A percentile compares a stretch with the other conserved stretches of the same genome.
Evolutionary conservation across 1,140 invertebrate species (phyloP).

Genomic region (Bombus balteatus): DNA sequence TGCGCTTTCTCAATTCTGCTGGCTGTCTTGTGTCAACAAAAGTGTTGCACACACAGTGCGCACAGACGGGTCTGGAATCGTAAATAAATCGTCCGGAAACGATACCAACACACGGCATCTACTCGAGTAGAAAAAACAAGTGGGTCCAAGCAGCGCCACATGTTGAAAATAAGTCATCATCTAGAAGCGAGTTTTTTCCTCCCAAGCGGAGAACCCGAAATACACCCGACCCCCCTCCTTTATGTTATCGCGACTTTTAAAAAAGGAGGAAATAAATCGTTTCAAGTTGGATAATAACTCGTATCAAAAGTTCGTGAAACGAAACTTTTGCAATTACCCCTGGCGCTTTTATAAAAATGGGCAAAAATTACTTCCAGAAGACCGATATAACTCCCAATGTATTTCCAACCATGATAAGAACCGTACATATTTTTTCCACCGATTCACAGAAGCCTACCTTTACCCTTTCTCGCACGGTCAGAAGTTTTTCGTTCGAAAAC

Average conservation of each 20-base stretch:
- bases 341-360: constrained; percentile 41
- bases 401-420: constrained; percentile 18
- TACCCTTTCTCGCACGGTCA: neutral
- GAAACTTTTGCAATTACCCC: constrained; percentile 51
- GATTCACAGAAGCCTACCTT: neutral
- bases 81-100: constrained; percentile 67
- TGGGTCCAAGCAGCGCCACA: constrained; percentile 27
- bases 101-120: constrained; percentile 10
- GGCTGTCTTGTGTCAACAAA: constrained; percentile 8
- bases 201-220: constrained; percentile 6
- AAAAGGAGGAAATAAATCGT: constrained; percentile 33
- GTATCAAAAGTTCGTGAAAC: constrained; percentile 45
- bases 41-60: constrained; percentile 47
- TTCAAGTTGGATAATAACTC: constrained; percentile 48
- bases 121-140: constrained; percentile 28
- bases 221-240: constrained; percentile 26
- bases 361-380: constrained; percentile 25
- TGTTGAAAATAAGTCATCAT: constrained; percentile 51
- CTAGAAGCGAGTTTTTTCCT: constrained; percentile 4
- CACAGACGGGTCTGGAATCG: constrained; percentile 72
- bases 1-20: constrained; percentile 19
- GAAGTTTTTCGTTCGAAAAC: neutral
- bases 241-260: constrained; percentile 12
- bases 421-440: constrained; percentile 2
- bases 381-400: constrained; percentile 34